These are phyloP conservation scores for Serilophus lunatus DNA, from an alignment of 2,113 vertebrate species.

Conservation along the genomic window DNA sequence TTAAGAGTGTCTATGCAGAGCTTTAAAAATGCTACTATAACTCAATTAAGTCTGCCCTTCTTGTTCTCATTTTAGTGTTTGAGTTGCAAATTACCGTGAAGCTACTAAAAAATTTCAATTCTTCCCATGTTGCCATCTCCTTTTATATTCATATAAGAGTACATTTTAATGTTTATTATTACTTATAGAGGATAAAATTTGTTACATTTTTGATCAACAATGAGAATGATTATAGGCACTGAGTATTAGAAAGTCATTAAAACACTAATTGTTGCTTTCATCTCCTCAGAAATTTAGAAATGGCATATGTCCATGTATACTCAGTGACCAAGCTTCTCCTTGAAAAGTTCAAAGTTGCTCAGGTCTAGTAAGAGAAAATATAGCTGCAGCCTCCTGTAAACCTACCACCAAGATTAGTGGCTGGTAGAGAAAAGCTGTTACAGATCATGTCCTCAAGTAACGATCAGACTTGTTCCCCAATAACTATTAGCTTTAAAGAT, in stretches of 20 bases:
- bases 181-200: background rate
- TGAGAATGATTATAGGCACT: background rate
- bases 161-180: background rate
- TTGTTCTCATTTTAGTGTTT: background rate
- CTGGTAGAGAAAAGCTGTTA: background rate
- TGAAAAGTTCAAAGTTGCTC: background rate
- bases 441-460: background rate
- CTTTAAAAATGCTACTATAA: background rate
- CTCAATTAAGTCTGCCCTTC: background rate
- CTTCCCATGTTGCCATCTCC: background rate
- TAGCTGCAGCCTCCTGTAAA: background rate
- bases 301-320: background rate
- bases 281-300: background rate
- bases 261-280: background rate
- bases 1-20: background rate
- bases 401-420: background rate
- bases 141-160: background rate
- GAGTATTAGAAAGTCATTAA: background rate
- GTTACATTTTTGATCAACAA: background rate
- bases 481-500: background rate
- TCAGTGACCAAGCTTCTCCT: background rate
- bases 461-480: background rate
- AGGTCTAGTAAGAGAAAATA: background rate
- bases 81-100: background rate
- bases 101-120: background rate